phyloP scores from a whole-genome alignment of 2,888 invertebrate genomes.

The Trissoscelio sp. region DNA sequence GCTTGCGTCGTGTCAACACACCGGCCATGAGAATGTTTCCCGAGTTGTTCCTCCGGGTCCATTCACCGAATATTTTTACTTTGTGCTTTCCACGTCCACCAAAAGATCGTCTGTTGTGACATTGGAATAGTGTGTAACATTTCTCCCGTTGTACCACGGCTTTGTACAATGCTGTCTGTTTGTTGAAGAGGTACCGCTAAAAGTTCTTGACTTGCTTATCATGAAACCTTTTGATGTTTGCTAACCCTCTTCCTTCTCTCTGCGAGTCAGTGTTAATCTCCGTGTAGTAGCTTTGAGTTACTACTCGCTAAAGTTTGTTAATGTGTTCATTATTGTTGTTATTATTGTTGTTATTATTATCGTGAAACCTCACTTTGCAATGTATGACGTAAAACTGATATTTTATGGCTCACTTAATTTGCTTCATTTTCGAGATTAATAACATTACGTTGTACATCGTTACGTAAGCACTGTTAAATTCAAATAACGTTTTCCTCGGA shows the following conservation, averaged over 20 bases:
- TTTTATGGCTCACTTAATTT: not conserved
- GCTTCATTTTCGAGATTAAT: not conserved
- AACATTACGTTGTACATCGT: no score
- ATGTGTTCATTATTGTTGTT: slow-evolving; percentile 50
- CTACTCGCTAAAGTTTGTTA: slow-evolving; percentile 41
- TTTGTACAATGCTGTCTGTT: slow-evolving; percentile 62
- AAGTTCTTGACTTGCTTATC: slow-evolving; percentile 64
- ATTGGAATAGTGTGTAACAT: slow-evolving; percentile 59
- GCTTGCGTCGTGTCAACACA: slow-evolving; percentile 55
- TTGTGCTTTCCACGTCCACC: slow-evolving; percentile 47
- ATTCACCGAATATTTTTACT: slow-evolving; percentile 63
- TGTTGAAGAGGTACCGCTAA: slow-evolving; percentile 57
- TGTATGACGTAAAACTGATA: slow-evolving; percentile 8
- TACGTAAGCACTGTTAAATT: no score
- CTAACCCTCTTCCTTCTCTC: slow-evolving; percentile 53
- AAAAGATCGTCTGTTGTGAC: slow-evolving; percentile 58
- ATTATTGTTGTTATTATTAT: slow-evolving; percentile 38
- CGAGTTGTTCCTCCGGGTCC: slow-evolving; percentile 46
- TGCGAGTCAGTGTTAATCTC: slow-evolving; percentile 58
- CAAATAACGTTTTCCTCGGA: no score
- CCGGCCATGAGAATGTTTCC: slow-evolving; percentile 43
- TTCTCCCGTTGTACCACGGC: slow-evolving; percentile 40
- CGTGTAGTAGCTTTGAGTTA: slow-evolving; percentile 46
- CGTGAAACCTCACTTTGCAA: no score
- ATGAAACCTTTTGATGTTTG: slow-evolving; percentile 65